A percentile compares a stretch with the other conserved stretches of the same genome.
These are phyloP conservation scores for Naso thynnoides DNA, from an alignment of 2,797 vertebrate genomes.

Conservation along the genomic window DNA sequence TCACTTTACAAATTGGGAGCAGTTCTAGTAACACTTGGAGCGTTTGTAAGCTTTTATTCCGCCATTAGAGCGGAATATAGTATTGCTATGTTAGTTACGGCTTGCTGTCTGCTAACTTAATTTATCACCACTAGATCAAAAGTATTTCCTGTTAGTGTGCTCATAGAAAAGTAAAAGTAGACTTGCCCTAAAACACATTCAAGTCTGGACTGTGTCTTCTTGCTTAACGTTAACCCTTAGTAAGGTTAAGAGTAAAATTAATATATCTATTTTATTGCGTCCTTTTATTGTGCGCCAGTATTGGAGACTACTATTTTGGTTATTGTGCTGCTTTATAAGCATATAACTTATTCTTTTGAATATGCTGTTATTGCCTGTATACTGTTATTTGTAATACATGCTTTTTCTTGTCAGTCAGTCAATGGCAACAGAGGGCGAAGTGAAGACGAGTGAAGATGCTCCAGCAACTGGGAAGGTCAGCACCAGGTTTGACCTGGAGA, in stretches of 20 bases:
- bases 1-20: rapidly evolving
- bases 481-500: constrained; percentile 91
- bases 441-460: constrained; percentile 78
- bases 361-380: not conserved
- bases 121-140: too few relatives aligned
- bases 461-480: constrained; percentile 71
- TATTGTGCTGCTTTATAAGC: not conserved
- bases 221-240: not conserved
- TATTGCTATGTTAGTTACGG: not conserved
- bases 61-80: not conserved
- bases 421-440: constrained; percentile 78
- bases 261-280: not conserved
- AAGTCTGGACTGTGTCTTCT: not conserved
- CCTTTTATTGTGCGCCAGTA: not conserved
- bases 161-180: not conserved
- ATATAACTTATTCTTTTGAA: not conserved
- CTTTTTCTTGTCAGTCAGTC: constrained; percentile 57
- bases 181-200: not conserved
- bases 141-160: too few relatives aligned
- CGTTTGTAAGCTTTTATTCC: rapidly evolving
- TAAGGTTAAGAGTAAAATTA: not conserved
- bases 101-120: constrained; percentile 22
- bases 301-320: not conserved
- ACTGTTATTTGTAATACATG: constrained; percentile 5
- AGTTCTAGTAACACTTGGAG: rapidly evolving